Conservation (phyloP, 92 coral and sea anemone genomes). For the Micromussa lordhowensis region DNA sequence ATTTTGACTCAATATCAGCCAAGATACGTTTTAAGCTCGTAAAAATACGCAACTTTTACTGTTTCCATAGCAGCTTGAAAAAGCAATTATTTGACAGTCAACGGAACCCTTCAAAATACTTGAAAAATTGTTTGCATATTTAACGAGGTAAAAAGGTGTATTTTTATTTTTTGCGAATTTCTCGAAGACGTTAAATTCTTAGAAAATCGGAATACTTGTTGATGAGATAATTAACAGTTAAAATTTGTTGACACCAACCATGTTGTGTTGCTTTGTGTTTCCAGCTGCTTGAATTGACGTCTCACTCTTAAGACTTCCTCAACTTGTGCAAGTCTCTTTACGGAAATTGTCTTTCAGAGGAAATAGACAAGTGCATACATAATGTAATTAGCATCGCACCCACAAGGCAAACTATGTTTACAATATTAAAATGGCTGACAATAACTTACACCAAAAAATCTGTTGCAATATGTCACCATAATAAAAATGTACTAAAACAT, state of each 20-base stretch:
- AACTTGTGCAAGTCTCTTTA: conserved; percentile 66
- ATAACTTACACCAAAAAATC: background rate
- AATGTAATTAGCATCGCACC: background rate
- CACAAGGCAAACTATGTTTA: background rate
- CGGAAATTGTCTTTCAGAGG: conserved; percentile 54
- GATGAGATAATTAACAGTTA: background rate
- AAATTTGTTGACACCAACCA: conserved; percentile 61
- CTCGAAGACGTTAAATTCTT: too few species aligned
- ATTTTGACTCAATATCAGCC: too few species aligned
- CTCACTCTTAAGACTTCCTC: conserved; percentile 73
- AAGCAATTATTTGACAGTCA: too few species aligned
- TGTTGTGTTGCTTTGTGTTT: conserved; percentile 70
- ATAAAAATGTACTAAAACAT: background rate
- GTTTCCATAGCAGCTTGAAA: too few species aligned
- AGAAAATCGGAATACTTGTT: background rate
- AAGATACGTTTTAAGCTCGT: too few species aligned
- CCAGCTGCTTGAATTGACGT: conserved; percentile 64
- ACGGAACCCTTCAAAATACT: too few species aligned
- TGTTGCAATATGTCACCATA: background rate
- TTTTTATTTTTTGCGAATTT: too few species aligned
- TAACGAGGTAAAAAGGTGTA: too few species aligned
- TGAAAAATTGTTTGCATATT: too few species aligned
- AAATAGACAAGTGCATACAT: background rate
- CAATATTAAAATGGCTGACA: background rate
- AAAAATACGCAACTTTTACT: too few species aligned